Evolutionary conservation across 2,888 invertebrate species (phyloP), one percentile per base, ranked within the genome.

Genomic region (Orthosia gracilis): DNA sequence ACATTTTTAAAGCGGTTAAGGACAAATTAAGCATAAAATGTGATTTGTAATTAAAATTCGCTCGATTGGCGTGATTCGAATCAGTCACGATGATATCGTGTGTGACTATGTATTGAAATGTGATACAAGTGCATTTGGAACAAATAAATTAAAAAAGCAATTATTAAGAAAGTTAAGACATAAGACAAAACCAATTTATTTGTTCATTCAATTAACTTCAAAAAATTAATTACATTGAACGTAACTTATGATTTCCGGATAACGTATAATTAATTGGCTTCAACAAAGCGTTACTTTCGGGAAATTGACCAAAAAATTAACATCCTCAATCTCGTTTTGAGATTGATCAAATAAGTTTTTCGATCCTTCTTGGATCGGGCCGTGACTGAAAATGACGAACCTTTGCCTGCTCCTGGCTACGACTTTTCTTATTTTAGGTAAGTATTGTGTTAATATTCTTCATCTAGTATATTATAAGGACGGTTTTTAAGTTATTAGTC

Each of bases 251-350:
- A 54, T 71, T 62, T 73, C 73, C 79, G 88, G 87, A 89, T 87
- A 86, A 78, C 55, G 18, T 85, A 86, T 82, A 85, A 89, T 90
- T 86, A 82, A 89, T 89, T 87, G 76, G 75, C 84, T 85, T 84
- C 88, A 83, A 21, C 80, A 84, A 90, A 88, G 89, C 89, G 79
- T 83, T 81, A 82, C 89, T 72, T 75, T 67, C 21, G 31, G 69
- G 50, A 85, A 85, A 92, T 92, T 92, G 88, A 77, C 70, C 89
- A 89, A 86, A 86, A 85, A 91, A 91, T 91, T 89, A 82, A 78
- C 61, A 78, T 82, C 21, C 45, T 71, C 18, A 69, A 79, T 69
- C 55, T 73, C 59, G 70, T 80, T 78, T 80, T 66, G 57, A 74
- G 68, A 79, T 78, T 84, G 74, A 78, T 81, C 71, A 85, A 85